Percentiles rank a stretch among this genome's conserved stretches.
Evolutionary conservation across 2,113 vertebrate species (phyloP).

Genomic region (Eira barbara): DNA sequence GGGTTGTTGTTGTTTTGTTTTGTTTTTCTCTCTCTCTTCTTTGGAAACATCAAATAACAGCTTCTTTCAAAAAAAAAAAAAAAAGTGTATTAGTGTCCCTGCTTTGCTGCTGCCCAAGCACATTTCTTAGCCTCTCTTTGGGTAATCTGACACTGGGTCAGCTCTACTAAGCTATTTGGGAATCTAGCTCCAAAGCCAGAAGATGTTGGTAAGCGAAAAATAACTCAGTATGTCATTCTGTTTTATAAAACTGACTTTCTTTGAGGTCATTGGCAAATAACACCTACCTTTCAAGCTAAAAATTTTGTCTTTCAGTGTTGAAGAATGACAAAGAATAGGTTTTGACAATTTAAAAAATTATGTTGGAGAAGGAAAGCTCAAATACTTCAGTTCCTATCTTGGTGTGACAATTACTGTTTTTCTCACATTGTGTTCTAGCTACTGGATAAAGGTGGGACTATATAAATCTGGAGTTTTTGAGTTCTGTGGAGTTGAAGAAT

Average conservation of each 20-base stretch:
- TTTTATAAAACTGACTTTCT: slow-evolving; percentile 24
- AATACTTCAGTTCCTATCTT: neutral
- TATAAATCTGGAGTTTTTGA: neutral
- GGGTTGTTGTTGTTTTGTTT: too few relatives aligned
- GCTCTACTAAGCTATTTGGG: neutral
- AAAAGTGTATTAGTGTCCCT: neutral
- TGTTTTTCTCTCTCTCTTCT: neutral
- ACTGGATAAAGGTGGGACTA: neutral
- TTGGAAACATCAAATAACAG: slow-evolving; percentile 24
- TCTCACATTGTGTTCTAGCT: neutral
- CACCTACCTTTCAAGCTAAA: neutral
- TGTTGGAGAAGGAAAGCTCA: neutral
- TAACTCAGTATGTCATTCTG: neutral
- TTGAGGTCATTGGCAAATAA: neutral
- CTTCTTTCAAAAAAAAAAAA: neutral
- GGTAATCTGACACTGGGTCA: slow-evolving; percentile 37
- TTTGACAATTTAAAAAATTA: neutral
- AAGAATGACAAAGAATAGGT: neutral
- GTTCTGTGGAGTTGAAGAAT: neutral
- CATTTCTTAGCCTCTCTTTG: neutral
- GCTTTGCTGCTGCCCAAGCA: neutral
- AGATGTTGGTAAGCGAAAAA: slow-evolving; percentile 39
- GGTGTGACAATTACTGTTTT: neutral
- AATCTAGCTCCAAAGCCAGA: slow-evolving; percentile 49
- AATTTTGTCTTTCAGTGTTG: neutral